These are phyloP conservation scores for Mormyrus hasselquistii DNA, from an alignment of 2,797 vertebrate species.

Conservation along the genomic window DNA sequence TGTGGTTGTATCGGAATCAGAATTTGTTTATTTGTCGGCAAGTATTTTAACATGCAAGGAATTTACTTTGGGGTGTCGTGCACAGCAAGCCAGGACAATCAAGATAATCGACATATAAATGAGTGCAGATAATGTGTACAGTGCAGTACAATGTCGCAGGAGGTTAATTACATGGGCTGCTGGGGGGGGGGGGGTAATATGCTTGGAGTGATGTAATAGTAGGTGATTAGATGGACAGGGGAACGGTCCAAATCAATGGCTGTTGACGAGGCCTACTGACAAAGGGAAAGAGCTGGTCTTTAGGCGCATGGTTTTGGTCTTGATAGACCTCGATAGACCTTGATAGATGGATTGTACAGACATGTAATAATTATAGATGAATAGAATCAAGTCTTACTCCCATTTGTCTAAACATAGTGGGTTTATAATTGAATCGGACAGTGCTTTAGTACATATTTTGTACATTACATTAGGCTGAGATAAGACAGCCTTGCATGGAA, in stretches of 20 bases:
- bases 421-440: background rate
- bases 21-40: background rate
- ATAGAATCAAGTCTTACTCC: background rate
- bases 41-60: background rate
- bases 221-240: background rate
- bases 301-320: background rate
- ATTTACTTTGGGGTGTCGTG: background rate
- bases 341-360: background rate
- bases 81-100: background rate
- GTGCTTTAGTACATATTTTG: background rate
- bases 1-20: background rate
- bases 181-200: background rate
- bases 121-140: background rate
- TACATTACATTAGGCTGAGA: background rate
- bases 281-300: background rate
- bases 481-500: background rate
- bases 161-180: background rate
- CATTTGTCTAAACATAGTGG: background rate
- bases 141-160: background rate
- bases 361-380: background rate
- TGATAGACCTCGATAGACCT: background rate
- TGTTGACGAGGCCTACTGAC: background rate
- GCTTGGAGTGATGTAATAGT: background rate
- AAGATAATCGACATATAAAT: background rate
- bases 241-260: background rate